Conservation (phyloP, 2,888 invertebrate species). For the Cacoxenus indagator region DNA sequence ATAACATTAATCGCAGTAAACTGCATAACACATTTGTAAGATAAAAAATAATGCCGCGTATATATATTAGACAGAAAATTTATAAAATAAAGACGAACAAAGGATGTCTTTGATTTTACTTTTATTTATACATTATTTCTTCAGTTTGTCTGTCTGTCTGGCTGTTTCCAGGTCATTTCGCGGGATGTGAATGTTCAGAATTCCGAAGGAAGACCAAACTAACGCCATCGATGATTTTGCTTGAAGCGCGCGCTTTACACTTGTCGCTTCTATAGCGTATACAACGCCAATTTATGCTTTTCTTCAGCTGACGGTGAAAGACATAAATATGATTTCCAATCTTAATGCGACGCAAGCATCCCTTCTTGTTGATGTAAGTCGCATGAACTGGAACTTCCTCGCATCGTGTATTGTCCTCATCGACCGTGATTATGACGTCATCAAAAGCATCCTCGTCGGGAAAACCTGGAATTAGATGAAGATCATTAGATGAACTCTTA, state of each 20-base stretch:
- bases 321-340: slow-evolving; percentile 2
- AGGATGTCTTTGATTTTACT: too few species aligned
- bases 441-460: not conserved
- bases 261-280: not conserved
- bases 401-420: not conserved
- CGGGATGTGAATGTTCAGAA: not conserved
- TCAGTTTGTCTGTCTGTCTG: too few species aligned
- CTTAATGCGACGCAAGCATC: not conserved
- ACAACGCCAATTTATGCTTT: slow-evolving; percentile 11
- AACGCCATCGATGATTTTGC: not conserved
- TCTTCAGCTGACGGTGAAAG: not conserved
- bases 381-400: not conserved
- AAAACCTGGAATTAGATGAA: not conserved
- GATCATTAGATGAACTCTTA: not conserved
- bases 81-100: too few species aligned
- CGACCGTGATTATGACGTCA: not conserved
- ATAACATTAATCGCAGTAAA: too few species aligned
- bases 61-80: too few species aligned
- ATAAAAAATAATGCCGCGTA: too few species aligned
- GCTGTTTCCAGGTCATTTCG: too few species aligned
- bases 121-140: too few species aligned
- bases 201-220: not conserved
- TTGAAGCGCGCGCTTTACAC: slow-evolving; percentile 2
- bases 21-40: too few species aligned
- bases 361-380: slow-evolving; percentile 3